phyloP scores from a whole-genome alignment of 92 coral and sea anemone genomes.

The Porites lobata region DNA sequence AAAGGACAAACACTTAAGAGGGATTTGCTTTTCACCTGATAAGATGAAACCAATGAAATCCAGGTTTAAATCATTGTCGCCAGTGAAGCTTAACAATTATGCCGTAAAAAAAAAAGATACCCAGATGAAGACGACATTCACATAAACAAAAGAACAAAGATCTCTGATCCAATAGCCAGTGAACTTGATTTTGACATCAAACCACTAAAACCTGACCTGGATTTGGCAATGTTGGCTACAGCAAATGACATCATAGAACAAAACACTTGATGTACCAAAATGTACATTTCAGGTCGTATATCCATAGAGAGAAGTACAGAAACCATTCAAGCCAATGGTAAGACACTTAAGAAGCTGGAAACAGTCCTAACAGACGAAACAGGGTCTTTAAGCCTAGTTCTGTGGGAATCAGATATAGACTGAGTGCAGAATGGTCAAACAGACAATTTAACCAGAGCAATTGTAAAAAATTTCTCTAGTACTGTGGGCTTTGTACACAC shows the following conservation, averaged over 20 bases:
- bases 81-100: slow-evolving; percentile 49
- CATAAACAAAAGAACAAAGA: slow-evolving; percentile 58
- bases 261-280: slow-evolving; percentile 27
- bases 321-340: slow-evolving; percentile 35
- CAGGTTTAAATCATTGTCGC: slow-evolving; percentile 47
- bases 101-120: slow-evolving; percentile 11
- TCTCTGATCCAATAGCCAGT: slow-evolving; percentile 33
- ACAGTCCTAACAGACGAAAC: slow-evolving; percentile 52
- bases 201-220: slow-evolving; percentile 3
- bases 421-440: slow-evolving; percentile 46
- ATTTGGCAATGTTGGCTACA: slow-evolving; percentile 15
- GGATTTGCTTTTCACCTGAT: slow-evolving; percentile 69
- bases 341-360: slow-evolving; percentile 51
- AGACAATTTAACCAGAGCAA: slow-evolving; percentile 39
- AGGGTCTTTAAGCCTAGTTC: slow-evolving; percentile 49
- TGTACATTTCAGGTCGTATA: slow-evolving; percentile 28
- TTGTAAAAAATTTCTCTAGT: slow-evolving; percentile 8
- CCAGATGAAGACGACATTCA: slow-evolving; percentile 48
- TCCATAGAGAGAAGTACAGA: slow-evolving; percentile 22
- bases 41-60: slow-evolving; percentile 47
- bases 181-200: slow-evolving; percentile 56
- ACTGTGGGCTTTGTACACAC: no score
- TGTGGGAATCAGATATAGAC: slow-evolving; percentile 49
- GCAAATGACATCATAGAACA: slow-evolving; percentile 27
- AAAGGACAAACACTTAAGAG: slow-evolving; percentile 43